Percentiles rank a stretch among this genome's conserved stretches.
Conservation (phyloP, 2,113 vertebrate species). For the Triplophysa rosa region DNA sequence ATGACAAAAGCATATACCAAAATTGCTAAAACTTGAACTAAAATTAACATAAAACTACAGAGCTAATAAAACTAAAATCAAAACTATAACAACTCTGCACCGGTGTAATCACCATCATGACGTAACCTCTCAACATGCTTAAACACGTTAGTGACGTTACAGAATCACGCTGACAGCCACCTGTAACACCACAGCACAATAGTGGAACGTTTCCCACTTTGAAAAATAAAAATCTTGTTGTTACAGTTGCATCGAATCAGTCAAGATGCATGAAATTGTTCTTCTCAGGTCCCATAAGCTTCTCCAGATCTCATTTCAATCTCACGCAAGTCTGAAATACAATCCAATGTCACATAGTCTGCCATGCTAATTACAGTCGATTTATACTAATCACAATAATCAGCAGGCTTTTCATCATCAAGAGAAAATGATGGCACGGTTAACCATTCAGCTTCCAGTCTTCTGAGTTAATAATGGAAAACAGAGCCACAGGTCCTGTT, state of each 20-base stretch:
- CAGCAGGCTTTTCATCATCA: conserved; percentile 8
- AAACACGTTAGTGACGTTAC: too few relatives aligned
- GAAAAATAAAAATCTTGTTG: background rate
- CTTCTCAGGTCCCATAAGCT: background rate
- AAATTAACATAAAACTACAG: too few relatives aligned
- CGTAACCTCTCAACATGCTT: too few relatives aligned
- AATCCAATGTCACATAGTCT: conserved; percentile 21
- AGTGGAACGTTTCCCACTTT: too few relatives aligned
- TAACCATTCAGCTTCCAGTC: conserved; percentile 10
- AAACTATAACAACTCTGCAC: too few relatives aligned
- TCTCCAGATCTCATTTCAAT: conserved; percentile 15
- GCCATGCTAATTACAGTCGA: conserved; percentile 17
- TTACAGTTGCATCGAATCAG: background rate
- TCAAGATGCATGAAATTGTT: background rate
- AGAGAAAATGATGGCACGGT: conserved; percentile 7
- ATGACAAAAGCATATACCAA: too few relatives aligned
- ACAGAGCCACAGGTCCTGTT: conserved; percentile 10
- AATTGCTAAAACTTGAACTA: too few relatives aligned
- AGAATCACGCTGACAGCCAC: too few relatives aligned
- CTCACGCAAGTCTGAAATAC: conserved; percentile 6
- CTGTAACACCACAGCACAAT: too few relatives aligned
- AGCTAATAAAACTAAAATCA: too few relatives aligned
- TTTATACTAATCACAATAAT: conserved; percentile 28
- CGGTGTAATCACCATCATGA: background rate
- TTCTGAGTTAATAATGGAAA: background rate